phyloP scores from a whole-genome alignment of 2,888 invertebrate genomes.

The Cerceris ruficornis region DNA sequence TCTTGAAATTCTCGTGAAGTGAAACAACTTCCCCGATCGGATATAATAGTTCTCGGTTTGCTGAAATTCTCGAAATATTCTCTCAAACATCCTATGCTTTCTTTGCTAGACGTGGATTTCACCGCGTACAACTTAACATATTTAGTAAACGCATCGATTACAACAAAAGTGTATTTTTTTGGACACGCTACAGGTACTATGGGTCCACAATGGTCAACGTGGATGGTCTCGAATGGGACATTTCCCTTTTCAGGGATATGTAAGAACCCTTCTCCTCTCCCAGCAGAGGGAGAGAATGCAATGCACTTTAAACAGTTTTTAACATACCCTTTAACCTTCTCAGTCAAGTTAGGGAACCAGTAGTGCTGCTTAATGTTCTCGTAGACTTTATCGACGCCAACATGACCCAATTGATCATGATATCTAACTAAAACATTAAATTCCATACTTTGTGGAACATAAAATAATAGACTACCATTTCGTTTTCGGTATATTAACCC shows the following conservation, averaged over 20 bases:
- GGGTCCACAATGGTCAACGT: background rate
- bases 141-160: background rate
- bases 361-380: background rate
- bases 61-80: background rate
- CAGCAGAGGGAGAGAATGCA: background rate
- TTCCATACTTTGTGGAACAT: slow-evolving; percentile 11
- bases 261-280: background rate
- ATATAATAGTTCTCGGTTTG: too few species aligned
- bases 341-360: slow-evolving; percentile 14
- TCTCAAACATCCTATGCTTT: background rate
- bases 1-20: too few species aligned
- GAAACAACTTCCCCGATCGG: too few species aligned
- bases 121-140: slow-evolving; percentile 8
- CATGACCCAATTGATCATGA: slow-evolving; percentile 16
- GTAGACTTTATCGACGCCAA: background rate
- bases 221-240: background rate
- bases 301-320: slow-evolving; percentile 21
- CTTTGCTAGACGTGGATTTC: background rate
- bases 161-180: background rate
- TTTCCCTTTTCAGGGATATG: background rate
- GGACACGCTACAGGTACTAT: too few species aligned
- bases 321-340: background rate
- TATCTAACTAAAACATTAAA: background rate
- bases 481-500: slow-evolving; percentile 11
- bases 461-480: slow-evolving; percentile 2